Evolutionary conservation across 2,888 invertebrate genomes (phyloP).

Genomic region (Pyrgus malvae): DNA sequence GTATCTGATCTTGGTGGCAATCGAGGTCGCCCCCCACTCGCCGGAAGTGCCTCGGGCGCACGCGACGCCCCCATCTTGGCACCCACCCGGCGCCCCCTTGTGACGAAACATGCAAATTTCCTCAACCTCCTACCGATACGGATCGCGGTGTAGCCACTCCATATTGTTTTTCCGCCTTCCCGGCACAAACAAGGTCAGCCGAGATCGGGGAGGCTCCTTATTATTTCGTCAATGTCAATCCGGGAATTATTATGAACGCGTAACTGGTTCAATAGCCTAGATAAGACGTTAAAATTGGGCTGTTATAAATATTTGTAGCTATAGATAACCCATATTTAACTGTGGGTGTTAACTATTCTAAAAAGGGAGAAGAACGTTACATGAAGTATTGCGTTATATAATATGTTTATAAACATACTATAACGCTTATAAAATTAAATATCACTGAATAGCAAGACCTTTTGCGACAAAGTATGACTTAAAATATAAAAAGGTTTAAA

Average conservation of each 20-base stretch:
- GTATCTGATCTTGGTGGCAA: constrained; percentile 61
- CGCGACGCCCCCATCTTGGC: constrained; percentile 51
- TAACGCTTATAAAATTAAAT: no score
- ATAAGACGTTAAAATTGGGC: not conserved
- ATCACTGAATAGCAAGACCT: no score
- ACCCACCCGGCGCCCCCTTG: constrained; percentile 38
- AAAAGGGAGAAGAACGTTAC: no score
- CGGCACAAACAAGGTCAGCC: constrained; percentile 52
- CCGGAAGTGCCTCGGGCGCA: constrained; percentile 69
- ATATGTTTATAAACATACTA: no score
- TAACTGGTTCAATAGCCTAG: not conserved
- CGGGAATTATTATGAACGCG: not conserved
- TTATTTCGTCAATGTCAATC: constrained; percentile 22
- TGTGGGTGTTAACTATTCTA: no score
- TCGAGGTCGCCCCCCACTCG: constrained; percentile 60
- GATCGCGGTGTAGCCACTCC: constrained; percentile 56
- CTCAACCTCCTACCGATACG: constrained; percentile 52
- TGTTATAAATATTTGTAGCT: not conserved
- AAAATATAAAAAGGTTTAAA: no score
- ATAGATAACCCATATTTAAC: no score
- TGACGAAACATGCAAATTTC: constrained; percentile 74
- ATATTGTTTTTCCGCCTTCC: constrained; percentile 47
- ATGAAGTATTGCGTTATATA: no score
- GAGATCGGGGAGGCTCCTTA: constrained; percentile 23
- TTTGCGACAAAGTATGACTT: no score